Conservation (phyloP, 1,140 invertebrate species). For the Dendrolimus punctatus region DNA sequence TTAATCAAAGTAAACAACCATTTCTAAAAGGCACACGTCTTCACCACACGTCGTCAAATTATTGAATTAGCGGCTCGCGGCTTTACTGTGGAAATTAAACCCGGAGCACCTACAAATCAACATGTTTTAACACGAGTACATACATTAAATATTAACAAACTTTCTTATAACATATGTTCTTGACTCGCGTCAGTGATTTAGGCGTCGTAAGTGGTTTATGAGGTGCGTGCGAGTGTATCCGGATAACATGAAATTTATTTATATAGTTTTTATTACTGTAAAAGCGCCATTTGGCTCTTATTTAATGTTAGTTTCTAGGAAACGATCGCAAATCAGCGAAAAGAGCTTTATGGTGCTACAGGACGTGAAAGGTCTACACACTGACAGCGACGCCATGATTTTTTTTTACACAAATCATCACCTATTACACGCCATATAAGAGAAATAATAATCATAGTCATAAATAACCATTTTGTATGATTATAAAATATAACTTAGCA, state of each 20-base stretch:
- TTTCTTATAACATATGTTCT: conserved; percentile 61
- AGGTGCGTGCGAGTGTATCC: conserved; percentile 1
- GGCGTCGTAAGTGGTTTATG: conserved; percentile 3
- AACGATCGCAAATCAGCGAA: too few relatives aligned
- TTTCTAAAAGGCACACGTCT: conserved; percentile 12
- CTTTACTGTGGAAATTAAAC: conserved; percentile 51
- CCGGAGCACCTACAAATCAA: conserved; percentile 59
- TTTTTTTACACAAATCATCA: too few relatives aligned
- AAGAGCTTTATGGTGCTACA: too few relatives aligned
- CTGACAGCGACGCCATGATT: too few relatives aligned
- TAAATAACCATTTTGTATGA: too few relatives aligned
- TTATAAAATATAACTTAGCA: too few relatives aligned
- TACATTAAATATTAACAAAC: conserved; percentile 68
- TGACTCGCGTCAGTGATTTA: conserved; percentile 52
- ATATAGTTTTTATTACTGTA: neutral
- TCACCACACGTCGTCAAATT: conserved; percentile 38
- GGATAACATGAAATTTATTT: neutral
- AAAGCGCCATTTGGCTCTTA: too few relatives aligned
- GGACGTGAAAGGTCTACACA: too few relatives aligned
- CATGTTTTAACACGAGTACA: conserved; percentile 29
- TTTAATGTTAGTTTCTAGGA: too few relatives aligned
- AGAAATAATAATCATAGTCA: too few relatives aligned
- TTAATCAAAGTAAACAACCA: neutral
- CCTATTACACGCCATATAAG: too few relatives aligned
- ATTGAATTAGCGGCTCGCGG: conserved; percentile 55